Evolutionary conservation across 30 jellyfish, hydroid and myxozoan species (phyloP), one percentile per base, ranked within the genome.

Genomic region (Morbakka virulenta): DNA sequence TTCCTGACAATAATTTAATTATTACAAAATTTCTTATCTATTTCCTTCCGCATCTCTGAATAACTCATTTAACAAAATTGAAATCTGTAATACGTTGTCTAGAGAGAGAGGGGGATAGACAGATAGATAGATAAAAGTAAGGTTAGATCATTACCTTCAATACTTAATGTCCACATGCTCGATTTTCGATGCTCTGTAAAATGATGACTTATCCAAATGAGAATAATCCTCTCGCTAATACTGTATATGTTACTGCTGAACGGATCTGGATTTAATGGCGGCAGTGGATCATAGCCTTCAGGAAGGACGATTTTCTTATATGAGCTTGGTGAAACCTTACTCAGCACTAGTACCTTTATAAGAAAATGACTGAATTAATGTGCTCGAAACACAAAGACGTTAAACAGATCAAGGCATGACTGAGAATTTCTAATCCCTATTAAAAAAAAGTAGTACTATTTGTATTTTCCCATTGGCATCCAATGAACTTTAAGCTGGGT

Each of bases 161-260:
- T 47, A 72, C 94, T 83, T 4, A 80, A 12, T 64, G 48, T 83
- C 94, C 94, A 83, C 70, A 83, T 47, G 65, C 72, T 65, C 23
- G 87, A 34, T 14, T 50, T 25, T 66, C 95, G 36, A 31, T 91
- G 98, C 41, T 91, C 87, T 48, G 80, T 88, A 62, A 53, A 91
- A 79, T 77, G 98, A 79, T 83, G 91, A 64, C 84, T 91, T 2
- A 84, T 26, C 98, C 98, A 91, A 4, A 93, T 70, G 71, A 91
- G 72, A 31, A 91, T 21, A 26, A 91, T 75, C 50, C 95, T 66
- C 57, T 91, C 98, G 3, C 95, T 87, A 31, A 81, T 70, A 62
- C 96, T 69, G 50, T 67, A 91, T 4, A 91, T 94, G 32, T 91
- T 91, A 80, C 98, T 91, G 79, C 98, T 74, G 29, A 83, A 52